Percentiles rank a stretch among this genome's conserved stretches.
These are phyloP conservation scores for Hydroisotoma schaefferi DNA, from an alignment of 2,888 invertebrate species.

Conservation along the genomic window DNA sequence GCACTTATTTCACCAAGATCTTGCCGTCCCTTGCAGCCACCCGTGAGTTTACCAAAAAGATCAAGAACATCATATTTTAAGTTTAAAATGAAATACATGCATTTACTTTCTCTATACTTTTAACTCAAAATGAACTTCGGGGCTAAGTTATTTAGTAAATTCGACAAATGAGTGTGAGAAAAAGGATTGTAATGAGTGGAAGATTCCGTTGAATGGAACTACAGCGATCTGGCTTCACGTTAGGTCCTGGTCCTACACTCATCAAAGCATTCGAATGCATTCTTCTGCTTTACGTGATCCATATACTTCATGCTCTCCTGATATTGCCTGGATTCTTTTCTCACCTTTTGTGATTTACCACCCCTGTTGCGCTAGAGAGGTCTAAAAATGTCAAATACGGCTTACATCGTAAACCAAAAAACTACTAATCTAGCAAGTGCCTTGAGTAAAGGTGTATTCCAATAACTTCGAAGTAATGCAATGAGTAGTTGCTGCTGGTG, in stretches of 20 bases:
- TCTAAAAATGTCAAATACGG: too few species aligned
- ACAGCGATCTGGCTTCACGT: too few species aligned
- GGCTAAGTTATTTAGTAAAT: background rate
- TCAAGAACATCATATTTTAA: background rate
- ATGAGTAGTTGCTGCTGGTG: too few species aligned
- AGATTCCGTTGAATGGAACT: too few species aligned
- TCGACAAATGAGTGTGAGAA: constrained; percentile 8
- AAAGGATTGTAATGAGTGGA: too few species aligned
- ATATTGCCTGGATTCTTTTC: background rate
- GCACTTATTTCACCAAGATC: constrained; percentile 6
- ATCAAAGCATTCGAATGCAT: background rate
- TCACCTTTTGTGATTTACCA: background rate
- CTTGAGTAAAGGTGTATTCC: too few species aligned
- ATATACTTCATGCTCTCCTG: background rate
- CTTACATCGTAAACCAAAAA: too few species aligned
- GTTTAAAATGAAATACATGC: background rate
- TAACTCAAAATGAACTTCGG: background rate
- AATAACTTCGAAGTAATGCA: too few species aligned
- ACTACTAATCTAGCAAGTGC: too few species aligned
- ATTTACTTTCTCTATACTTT: background rate
- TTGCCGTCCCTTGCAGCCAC: background rate
- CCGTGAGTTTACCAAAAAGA: background rate
- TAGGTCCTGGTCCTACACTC: background rate
- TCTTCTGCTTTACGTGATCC: background rate
- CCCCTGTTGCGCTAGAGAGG: too few species aligned